Evolutionary conservation across 1,140 invertebrate species (phyloP).

Genomic region (Mya arenaria): DNA sequence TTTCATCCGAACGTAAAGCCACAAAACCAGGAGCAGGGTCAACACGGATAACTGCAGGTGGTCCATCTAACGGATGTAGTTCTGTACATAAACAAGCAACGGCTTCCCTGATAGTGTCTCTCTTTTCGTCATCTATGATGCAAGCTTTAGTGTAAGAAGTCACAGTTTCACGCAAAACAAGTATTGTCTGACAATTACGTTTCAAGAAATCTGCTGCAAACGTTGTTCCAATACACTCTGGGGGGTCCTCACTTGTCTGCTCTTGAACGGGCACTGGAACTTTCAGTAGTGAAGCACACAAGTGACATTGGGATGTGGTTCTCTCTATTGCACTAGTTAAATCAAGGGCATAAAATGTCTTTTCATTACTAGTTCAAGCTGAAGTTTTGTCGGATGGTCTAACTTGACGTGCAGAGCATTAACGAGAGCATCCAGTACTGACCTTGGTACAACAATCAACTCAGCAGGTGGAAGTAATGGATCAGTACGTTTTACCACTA

Average conservation of each 20-base stretch:
- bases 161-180: conserved; percentile 54
- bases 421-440: conserved; percentile 55
- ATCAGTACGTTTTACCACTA: conserved; percentile 36
- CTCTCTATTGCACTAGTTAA: conserved; percentile 30
- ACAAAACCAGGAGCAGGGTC: conserved; percentile 34
- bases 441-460: conserved; percentile 57
- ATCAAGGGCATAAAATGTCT: conserved; percentile 59
- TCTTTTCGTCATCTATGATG: conserved; percentile 30
- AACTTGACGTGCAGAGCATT: conserved; percentile 63
- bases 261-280: neutral
- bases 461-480: conserved; percentile 45
- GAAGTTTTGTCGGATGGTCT: conserved; percentile 53
- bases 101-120: neutral
- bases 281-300: conserved; percentile 48
- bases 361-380: conserved; percentile 52
- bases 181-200: conserved; percentile 40
- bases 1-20: conserved; percentile 13
- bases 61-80: conserved; percentile 44
- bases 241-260: conserved; percentile 21
- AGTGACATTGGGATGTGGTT: conserved; percentile 34
- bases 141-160: conserved; percentile 47
- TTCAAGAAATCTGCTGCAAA: conserved; percentile 56
- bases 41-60: conserved; percentile 28
- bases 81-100: neutral
- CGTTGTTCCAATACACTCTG: conserved; percentile 14